These are phyloP conservation scores for Pelvicachromis taeniatus DNA, from an alignment of 2,113 vertebrate genomes.

Conservation along the genomic window DNA sequence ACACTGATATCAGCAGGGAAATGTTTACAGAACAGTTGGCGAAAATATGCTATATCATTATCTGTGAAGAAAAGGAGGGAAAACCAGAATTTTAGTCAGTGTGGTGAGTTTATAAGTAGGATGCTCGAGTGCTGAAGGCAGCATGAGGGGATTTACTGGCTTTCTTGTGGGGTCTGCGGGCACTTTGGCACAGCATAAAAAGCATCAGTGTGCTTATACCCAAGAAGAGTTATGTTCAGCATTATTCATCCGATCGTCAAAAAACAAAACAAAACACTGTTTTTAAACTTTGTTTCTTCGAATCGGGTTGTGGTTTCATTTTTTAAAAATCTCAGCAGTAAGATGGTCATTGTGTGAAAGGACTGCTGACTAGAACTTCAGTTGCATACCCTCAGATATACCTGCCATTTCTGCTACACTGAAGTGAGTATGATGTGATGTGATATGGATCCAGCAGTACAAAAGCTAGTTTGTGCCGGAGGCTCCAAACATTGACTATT, in stretches of 20 bases:
- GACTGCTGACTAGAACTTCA: neutral
- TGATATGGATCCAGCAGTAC: neutral
- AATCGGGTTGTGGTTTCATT: neutral
- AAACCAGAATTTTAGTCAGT: neutral
- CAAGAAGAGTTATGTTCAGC: neutral
- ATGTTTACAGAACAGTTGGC: neutral
- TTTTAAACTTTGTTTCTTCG: neutral
- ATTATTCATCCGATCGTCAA: neutral
- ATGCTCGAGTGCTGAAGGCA: neutral
- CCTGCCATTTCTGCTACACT: neutral
- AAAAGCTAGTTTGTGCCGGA: neutral
- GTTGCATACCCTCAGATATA: neutral
- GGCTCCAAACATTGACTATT: neutral
- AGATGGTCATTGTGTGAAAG: neutral
- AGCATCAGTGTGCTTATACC: neutral
- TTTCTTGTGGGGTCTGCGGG: neutral
- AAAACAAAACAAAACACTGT: fast-evolving
- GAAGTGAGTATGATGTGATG: neutral
- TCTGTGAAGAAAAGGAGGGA: neutral
- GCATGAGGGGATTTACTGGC: neutral
- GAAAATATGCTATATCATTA: neutral
- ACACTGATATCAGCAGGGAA: neutral
- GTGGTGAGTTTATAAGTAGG: neutral
- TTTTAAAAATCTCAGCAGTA: neutral
- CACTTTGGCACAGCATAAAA: neutral